phyloP scores from a whole-genome alignment of 1,140 invertebrate species.

The Varroa destructor region DNA sequence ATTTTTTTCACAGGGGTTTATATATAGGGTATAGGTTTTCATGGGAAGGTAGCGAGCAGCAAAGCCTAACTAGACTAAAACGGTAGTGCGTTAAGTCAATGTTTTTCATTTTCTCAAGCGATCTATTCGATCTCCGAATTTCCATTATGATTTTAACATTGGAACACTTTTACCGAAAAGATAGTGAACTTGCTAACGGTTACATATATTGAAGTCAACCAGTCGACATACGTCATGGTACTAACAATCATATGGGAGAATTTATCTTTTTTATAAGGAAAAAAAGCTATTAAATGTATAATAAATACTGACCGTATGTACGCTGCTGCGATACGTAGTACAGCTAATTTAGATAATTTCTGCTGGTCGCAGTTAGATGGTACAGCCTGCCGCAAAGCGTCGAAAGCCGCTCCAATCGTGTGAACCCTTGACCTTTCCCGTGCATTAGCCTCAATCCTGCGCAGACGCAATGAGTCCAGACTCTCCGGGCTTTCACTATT shows the following conservation, averaged over 20 bases:
- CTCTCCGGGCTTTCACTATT: neutral
- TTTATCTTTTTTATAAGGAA: too few relatives aligned
- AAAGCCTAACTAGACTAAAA: too few relatives aligned
- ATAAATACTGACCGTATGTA: slow-evolving; percentile 50
- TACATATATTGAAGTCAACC: neutral
- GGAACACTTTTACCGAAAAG: neutral
- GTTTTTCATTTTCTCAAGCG: too few relatives aligned
- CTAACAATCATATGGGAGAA: neutral
- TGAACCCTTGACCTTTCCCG: slow-evolving; percentile 78
- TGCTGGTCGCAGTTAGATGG: slow-evolving; percentile 82
- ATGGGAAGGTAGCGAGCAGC: too few relatives aligned
- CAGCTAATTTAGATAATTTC: slow-evolving; percentile 78
- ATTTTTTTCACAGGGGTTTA: too few relatives aligned
- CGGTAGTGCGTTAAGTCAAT: too few relatives aligned
- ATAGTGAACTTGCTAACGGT: neutral
- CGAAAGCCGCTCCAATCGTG: slow-evolving; percentile 85
- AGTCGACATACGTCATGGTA: neutral
- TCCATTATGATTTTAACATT: too few relatives aligned
- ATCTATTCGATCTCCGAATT: too few relatives aligned
- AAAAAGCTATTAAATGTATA: too few relatives aligned
- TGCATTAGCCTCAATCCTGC: slow-evolving; percentile 82
- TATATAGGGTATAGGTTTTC: too few relatives aligned
- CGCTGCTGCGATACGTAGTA: slow-evolving; percentile 73
- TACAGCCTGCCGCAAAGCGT: slow-evolving; percentile 64
- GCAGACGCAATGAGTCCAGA: slow-evolving; percentile 46